Evolutionary conservation across 2,113 vertebrate species (phyloP), one percentile per base, ranked within the genome.

Genomic region (Ovis canadensis): DNA sequence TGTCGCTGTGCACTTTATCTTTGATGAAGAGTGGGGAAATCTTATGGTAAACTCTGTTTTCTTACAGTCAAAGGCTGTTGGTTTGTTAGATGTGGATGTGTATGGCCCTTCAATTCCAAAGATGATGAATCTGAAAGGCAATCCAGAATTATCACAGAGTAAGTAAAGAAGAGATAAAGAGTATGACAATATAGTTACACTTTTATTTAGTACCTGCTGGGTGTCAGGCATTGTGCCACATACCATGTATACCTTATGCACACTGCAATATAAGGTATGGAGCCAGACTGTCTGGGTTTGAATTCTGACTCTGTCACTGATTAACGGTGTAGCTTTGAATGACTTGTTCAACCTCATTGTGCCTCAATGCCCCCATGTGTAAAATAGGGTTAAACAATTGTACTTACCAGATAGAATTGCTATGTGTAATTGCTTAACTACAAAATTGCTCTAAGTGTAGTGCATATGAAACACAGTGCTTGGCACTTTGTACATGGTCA

Each of bases 121-220:
- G 97, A 99, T 99, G 99, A 99, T 99, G 99, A 99, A 99, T 98
- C 98, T 99, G 91, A 99, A 98, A 98, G 99, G 99, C 98, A 99
- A 98, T 98, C 99, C 99, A 48, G 99, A 99, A 96, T 98, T 99
- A 98, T 99, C 99, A 90, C 97, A 99, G 94, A 99, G 99, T 99
- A 99, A 98, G 99, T 97, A 88, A 95, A 96, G 52, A 81, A 99
- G 96, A 99, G 85, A 45, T 23, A 27, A 84, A 43, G 67, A 74
- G 15, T 96, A 40, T 43, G 3, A 36, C 88, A 87, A n/a, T 43
- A n/a, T 43, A 77, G n/a, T 67, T 93, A 29, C 0, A 19, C 1
- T 54, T 96, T 92, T 82, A 80, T 94, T 92, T 88, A 84, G 62
- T 92, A 77, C 33, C 52, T 82, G 14, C 40, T 67, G 17, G 9